A percentile compares a stretch with the other conserved stretches of the same genome.
phyloP scores from a whole-genome alignment of 2,888 invertebrate genomes.

The Chelonus formosanus region DNA sequence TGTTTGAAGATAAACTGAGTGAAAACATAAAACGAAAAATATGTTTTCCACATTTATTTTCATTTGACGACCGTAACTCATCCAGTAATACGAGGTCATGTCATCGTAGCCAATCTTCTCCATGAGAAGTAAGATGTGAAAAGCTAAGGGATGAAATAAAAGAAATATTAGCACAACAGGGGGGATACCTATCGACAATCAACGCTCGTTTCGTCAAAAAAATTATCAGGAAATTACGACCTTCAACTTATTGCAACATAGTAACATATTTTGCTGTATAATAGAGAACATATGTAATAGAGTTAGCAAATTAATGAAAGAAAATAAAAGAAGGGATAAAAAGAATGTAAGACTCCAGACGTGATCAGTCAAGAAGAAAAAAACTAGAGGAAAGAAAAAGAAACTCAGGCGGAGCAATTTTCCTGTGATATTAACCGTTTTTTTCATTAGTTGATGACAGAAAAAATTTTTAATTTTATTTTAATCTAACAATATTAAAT shows the following conservation, averaged over 20 bases:
- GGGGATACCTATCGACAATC: constrained; percentile 41
- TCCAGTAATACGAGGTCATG: constrained; percentile 6
- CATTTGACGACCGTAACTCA: constrained; percentile 28
- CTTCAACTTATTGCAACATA: constrained; percentile 11
- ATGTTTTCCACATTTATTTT: neutral
- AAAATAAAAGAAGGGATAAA: constrained; percentile 5
- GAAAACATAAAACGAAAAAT: no score
- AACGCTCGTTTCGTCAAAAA: constrained; percentile 36
- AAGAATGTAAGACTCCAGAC: constrained; percentile 24
- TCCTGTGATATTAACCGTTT: neutral
- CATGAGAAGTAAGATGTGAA: constrained; percentile 9
- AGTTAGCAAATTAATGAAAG: neutral
- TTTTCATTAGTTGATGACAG: no score
- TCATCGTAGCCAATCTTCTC: constrained; percentile 20
- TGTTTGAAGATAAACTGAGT: no score
- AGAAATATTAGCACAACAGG: constrained; percentile 24
- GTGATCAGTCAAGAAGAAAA: constrained; percentile 28
- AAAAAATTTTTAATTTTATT: no score
- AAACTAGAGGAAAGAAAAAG: constrained; percentile 3
- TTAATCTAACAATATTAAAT: no score
- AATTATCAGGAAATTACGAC: constrained; percentile 25
- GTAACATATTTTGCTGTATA: neutral
- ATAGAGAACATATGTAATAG: neutral
- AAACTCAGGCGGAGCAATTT: neutral
- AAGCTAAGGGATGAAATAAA: constrained; percentile 19